Evolutionary conservation across 2,888 invertebrate genomes (phyloP).

Genomic region (Chymomyza fuscimana): DNA sequence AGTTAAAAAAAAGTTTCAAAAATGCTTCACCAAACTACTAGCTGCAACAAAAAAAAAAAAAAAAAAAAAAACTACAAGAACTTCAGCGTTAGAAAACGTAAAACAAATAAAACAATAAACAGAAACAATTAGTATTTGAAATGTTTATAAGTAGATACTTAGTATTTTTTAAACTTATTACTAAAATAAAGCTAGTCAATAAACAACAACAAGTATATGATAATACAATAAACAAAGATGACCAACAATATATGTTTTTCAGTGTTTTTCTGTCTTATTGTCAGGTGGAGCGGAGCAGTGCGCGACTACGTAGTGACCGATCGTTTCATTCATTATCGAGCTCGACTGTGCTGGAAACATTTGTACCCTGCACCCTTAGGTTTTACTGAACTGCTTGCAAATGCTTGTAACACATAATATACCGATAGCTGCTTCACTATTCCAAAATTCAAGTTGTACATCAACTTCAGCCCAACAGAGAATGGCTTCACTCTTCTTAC

Average conservation of each 20-base stretch:
- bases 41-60: no score
- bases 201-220: constrained; percentile 15
- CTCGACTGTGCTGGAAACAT: no score
- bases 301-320: neutral
- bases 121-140: neutral
- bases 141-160: constrained; percentile 23
- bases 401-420: no score
- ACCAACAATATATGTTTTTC: constrained; percentile 30
- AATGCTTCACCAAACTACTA: neutral
- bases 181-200: constrained; percentile 40
- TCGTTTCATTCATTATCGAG: constrained; percentile 6
- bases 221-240: constrained; percentile 30
- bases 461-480: no score
- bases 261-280: neutral
- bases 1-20: neutral
- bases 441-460: no score
- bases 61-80: no score
- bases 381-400: no score
- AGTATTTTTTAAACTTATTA: constrained; percentile 44
- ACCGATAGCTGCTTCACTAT: no score
- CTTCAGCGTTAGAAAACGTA: neutral
- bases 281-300: neutral
- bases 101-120: neutral
- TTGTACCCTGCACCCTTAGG: no score
- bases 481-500: no score